Evolutionary conservation across 2,113 vertebrate genomes (phyloP), one percentile per base, ranked within the genome.

Genomic region (Girardinichthys multiradiatus): DNA sequence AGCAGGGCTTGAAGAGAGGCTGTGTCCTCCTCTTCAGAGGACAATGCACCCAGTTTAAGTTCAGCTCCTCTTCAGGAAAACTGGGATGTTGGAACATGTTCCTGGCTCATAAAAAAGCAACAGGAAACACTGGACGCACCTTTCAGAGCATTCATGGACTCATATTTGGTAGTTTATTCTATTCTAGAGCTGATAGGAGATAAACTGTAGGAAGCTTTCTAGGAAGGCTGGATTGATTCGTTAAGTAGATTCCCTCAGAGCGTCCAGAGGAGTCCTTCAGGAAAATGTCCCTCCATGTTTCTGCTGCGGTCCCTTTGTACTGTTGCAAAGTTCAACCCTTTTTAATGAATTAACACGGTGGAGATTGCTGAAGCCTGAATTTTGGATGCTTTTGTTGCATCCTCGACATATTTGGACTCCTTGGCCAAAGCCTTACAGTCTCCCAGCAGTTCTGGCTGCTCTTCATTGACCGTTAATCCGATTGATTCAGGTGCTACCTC

Each of bases 1-100:
- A 4, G 31, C 1, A 2, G 27, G 14, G 68, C 68, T 76, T n/a
- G 33, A 60, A 72, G 64, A 77, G 28, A 74, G 64, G 27, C 37
- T 37, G 26, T 4, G 6, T 48, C 30, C 0, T 14, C 27, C 26
- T 57, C 2, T 57, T 11, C 9, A 72, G 4, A 39, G 21, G 15
- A 59, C 33, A 21, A 26, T 21, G 3, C 12, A 10, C 63, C 26
- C 15, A 3, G 0, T 31, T 68, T 24, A 54, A 54, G 48, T 54
- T 54, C n/a, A 54, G 48, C 24, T n/a, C 21, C 24, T 21, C 2
- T n/a, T 54, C 21, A 54, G 19, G 48, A 21, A 54, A 54, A n/a
- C 48, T 54, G 21, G 48, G 48, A 35, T 35, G 10, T 10, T 35
- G 35, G 10, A 3, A 11, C 48, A n/a, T 54, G 24, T 54, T 54